Evolutionary conservation across 2,113 vertebrate species (phyloP).

Genomic region (Pachycephala philippinensis): DNA sequence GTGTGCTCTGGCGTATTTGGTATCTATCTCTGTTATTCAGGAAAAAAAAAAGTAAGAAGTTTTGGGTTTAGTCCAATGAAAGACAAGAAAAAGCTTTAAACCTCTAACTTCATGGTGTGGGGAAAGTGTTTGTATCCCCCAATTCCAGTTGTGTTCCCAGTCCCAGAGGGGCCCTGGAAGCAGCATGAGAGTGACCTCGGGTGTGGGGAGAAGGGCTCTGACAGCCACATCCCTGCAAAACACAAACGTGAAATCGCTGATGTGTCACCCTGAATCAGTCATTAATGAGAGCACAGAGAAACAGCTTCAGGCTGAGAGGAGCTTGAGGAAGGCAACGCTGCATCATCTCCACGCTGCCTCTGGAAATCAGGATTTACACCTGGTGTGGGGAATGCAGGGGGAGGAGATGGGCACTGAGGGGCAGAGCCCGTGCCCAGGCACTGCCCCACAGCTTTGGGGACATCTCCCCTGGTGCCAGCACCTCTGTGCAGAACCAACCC

Average conservation of each 20-base stretch:
- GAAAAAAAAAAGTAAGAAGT: background rate
- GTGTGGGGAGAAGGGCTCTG: background rate
- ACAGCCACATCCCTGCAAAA: background rate
- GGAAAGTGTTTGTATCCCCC: background rate
- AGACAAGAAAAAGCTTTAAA: background rate
- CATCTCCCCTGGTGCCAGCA: background rate
- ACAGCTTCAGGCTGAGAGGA: background rate
- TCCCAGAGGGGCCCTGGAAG: background rate
- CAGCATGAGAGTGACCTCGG: fast-evolving
- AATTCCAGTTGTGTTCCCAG: fast-evolving
- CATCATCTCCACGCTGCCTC: background rate
- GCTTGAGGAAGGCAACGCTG: background rate
- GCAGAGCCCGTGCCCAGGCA: background rate
- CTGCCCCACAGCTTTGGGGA: background rate
- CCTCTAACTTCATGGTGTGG: fast-evolving
- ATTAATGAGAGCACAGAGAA: background rate
- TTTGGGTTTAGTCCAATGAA: background rate
- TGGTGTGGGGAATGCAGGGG: fast-evolving
- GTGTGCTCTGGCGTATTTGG: background rate
- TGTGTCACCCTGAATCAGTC: background rate
- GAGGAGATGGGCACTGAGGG: background rate
- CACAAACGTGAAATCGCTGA: fast-evolving
- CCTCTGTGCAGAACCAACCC: background rate
- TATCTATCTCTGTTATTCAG: background rate
- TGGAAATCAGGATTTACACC: background rate